phyloP scores from a whole-genome alignment of 1,140 invertebrate species.

The Macrobrachium rosenbergii region DNA sequence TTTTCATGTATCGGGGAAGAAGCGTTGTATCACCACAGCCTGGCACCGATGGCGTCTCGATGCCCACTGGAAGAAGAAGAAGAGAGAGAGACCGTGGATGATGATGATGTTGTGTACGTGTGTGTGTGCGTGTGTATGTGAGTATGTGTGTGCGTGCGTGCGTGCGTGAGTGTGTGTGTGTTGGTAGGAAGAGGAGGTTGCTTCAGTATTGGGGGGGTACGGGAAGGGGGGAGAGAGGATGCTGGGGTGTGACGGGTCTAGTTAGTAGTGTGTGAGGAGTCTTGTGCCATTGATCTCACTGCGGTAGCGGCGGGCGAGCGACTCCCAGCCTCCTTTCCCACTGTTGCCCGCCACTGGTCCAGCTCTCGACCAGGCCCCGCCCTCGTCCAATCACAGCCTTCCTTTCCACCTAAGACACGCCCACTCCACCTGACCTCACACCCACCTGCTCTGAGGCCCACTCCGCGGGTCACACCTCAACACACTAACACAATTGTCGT shows the following conservation, averaged over 20 bases:
- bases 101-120: constrained; percentile 13
- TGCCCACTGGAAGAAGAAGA: constrained; percentile 46
- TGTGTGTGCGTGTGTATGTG: constrained; percentile 8
- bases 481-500: constrained; percentile 48
- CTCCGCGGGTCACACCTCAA: constrained; percentile 34
- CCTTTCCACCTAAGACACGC: constrained; percentile 51
- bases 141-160: too few relatives aligned
- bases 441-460: constrained; percentile 60
- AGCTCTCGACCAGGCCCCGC: constrained; percentile 51
- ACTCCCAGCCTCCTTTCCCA: constrained; percentile 56
- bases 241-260: constrained; percentile 55
- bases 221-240: constrained; percentile 33
- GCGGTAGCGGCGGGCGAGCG: constrained; percentile 58
- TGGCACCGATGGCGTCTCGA: constrained; percentile 49
- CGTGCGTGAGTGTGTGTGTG: too few relatives aligned
- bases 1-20: neutral
- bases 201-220: constrained; percentile 25
- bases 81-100: too few relatives aligned
- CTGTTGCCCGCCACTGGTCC: constrained; percentile 49
- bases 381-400: constrained; percentile 60
- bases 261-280: constrained; percentile 44
- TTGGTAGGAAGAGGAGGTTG: neutral
- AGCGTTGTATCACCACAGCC: constrained; percentile 42
- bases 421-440: constrained; percentile 64
- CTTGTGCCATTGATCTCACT: constrained; percentile 63